Evolutionary conservation across 2,888 invertebrate genomes (phyloP), one percentile per base, ranked within the genome.

Genomic region (Cybosia mesomella): DNA sequence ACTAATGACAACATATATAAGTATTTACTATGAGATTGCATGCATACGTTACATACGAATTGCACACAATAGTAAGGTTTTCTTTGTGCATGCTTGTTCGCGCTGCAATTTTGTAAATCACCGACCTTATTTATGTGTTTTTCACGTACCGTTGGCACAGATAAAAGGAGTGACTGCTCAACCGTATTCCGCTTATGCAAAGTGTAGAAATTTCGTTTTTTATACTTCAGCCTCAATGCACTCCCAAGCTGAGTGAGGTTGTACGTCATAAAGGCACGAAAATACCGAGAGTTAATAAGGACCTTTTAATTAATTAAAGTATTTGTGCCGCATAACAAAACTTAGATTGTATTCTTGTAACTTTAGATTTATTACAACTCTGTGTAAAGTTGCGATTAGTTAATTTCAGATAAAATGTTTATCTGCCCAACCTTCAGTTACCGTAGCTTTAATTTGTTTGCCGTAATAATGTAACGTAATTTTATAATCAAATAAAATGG

Each of bases 101-200:
- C 66, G 70, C 74, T 76, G 84, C 83, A 86, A 86, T 87, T 87
- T 85, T 76, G 79, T 81, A 85, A 83, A 77, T 77, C 72, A 71
- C 54, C 79, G 70, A 79, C 80, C 73, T 80, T 76, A 55, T 55
- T 49, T 55, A 81, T 82, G 81, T 82, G 79, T 82, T 79, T 82
- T 85, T 84, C 82, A 79, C 79, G 78, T 79, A 76, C 75, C 73
- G 81, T 79, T 84, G 82, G 79, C 79, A 80, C 73, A 85, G 83
- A 85, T 86, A 84, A 84, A 81, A 78, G 72, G 64, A 67, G 66
- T 64, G 68, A 64, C 74, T 77, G 71, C 81, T 82, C 79, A 85
- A 79, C 79, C 83, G 73, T 80, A 54, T 66, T 24, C 64, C 64
- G 76, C 71, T 76, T 76, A 76, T 73, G 67, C 68, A 72, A 78